A percentile compares a stretch with the other conserved stretches of the same genome.
Evolutionary conservation across 2,888 invertebrate species (phyloP).

Genomic region (Sphaerophoria rueppellii): DNA sequence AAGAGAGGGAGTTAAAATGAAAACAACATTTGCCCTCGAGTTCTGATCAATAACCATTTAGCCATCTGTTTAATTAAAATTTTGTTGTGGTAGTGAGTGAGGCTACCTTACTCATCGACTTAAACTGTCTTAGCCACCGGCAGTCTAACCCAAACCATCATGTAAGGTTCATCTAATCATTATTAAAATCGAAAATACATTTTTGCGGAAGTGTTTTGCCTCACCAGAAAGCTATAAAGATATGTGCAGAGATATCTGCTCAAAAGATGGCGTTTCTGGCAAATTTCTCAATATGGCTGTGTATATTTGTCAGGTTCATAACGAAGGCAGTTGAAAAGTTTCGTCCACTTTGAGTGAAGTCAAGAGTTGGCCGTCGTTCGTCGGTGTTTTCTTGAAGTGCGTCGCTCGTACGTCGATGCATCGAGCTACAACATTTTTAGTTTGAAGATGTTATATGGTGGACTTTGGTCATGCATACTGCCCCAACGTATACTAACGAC

Average conservation of each 20-base stretch:
- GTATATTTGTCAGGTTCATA: constrained; percentile 40
- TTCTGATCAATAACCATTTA: constrained; percentile 35
- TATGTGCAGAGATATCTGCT: too few relatives aligned
- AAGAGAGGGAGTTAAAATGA: constrained; percentile 21
- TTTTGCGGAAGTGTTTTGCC: constrained; percentile 53
- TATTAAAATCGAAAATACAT: constrained; percentile 44
- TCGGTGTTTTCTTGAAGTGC: not conserved
- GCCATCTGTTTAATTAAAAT: constrained; percentile 50
- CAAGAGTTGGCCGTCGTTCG: constrained; percentile 44
- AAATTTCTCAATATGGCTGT: constrained; percentile 44
- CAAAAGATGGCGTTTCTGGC: constrained; percentile 39
- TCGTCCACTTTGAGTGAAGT: constrained; percentile 54
- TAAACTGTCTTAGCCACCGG: not conserved
- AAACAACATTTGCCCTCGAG: constrained; percentile 47
- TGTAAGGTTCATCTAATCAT: constrained; percentile 37
- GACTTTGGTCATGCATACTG: constrained; percentile 36
- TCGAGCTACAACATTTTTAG: constrained; percentile 31
- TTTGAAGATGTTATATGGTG: constrained; percentile 40
- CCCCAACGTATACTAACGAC: constrained; percentile 12
- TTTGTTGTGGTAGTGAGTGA: constrained; percentile 14
- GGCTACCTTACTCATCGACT: constrained; percentile 41
- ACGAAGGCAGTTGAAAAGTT: constrained; percentile 24
- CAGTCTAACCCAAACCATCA: not conserved
- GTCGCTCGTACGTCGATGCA: not conserved
- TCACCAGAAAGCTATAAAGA: not conserved